Base-by-base conservation (phyloP, 2,888 invertebrate genomes). In the Mechanitis mazaeus region DNA sequence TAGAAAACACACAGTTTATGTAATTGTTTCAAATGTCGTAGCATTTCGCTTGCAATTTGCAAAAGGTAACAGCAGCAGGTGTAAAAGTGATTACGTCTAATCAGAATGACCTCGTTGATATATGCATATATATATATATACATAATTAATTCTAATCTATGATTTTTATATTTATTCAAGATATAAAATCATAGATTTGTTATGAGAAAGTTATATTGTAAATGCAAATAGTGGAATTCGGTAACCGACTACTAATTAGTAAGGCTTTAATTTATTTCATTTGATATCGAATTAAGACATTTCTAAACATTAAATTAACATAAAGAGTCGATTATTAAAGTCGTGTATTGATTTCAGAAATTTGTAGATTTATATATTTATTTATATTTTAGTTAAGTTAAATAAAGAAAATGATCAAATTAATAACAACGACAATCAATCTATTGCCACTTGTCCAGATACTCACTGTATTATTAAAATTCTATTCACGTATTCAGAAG, bases 41-140 rank as follows among this genome's bases (percentile, higher is more conserved):
- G 67, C 64, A 60, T 64, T 66, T 69, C 62, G 57, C 56, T 56
- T 60, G 63, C 63, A 63, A 60, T 65, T 63, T 54, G 63, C 42
- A 55, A 55, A 56, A 58, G 60, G 58, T 62, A 58, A 59, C 60
- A 55, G 50, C 59, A 60, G 58, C 61, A 61, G 58, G 63, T 66
- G 56, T 59, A 63, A 60, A 59, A 56, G 56, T 47, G 31, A 45
- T 45, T 28, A 47, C 46, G 65, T 65, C 58, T 60, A 56, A 65
- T 59, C 63, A 35, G 54, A 61, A 59, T 63, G 65, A 58, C 42
- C 61, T 60, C 56, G 56, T 47, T 59, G 60, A 58, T 63, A 60
- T 56, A 65, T 59, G 20, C 20, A 20, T 20, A 20, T 20, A 20
- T 20, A 20, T 20, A 20, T 20, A 20, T 20, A 20, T 20, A 20